Evolutionary conservation across 2,888 invertebrate genomes (phyloP), one percentile per base, ranked within the genome.

Genomic region (Acronicta psi): DNA sequence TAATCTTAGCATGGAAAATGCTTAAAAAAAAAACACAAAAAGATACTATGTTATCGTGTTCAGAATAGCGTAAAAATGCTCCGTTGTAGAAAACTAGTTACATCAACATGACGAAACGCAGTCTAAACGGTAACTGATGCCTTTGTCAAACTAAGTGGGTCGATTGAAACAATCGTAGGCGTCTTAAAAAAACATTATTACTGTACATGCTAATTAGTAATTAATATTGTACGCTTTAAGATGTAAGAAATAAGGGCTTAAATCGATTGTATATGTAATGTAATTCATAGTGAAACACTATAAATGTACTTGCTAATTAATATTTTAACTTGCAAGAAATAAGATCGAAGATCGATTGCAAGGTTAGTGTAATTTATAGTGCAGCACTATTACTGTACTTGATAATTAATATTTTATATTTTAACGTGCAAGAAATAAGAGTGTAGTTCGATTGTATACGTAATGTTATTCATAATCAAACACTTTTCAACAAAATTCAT

Each of bases 61-160:
- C 18, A 38, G 23, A 41, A 2, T 3, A 29, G 29, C 46, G 46
- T 51, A 52, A 50, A 66, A 51, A 57, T 14, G 1, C 17, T 47
- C 34, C 9, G 57, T 49, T 52, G 40, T 44, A 44, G 38, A 47
- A 44, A 51, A 57, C 36, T n/a, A 8, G 36, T 76, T 62, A 64
- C 55, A 45, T 65, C 55, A 57, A 7, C 3, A 13, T 69, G 44
- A 62, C 46, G 59, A 64, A 72, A 65, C 38, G 47, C 11, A 6
- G 31, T 23, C 7, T 23, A 13, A 25, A 45, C 51, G 31, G 41
- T 54, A 55, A 59, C 55, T 47, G 55, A 45, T 53, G 42, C 47
- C 63, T 63, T 72, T 73, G 67, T 75, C 63, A 76, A 46, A 45
- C 14, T 40, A 60, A 75, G 31, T 73, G 44, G 77, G 73, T 65